Conservation (phyloP, 2,797 vertebrate species). For the Liparis tanakae region DNA sequence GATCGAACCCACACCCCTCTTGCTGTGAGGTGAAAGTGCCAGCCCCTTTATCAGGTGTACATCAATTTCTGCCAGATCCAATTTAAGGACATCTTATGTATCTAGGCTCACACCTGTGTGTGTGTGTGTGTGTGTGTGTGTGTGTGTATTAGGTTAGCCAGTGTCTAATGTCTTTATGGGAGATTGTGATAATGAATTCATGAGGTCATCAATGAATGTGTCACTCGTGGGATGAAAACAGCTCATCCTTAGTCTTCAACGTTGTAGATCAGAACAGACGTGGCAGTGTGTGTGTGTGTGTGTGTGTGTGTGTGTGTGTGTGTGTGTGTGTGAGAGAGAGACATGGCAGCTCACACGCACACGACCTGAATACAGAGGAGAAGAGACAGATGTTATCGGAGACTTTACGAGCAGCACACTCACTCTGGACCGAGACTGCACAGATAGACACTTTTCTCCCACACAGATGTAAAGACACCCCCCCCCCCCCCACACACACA, state of each 20-base stretch:
- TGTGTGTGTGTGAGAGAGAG: conserved; percentile 20
- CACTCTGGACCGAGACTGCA: conserved; percentile 27
- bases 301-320: conserved; percentile 7
- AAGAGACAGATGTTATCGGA: conserved; percentile 47
- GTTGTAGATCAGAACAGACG: conserved; percentile 53
- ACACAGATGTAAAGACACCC: conserved; percentile 58
- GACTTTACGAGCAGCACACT: conserved; percentile 37
- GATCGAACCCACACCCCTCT: too few species aligned
- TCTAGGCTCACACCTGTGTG: conserved; percentile 55
- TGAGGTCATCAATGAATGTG: conserved; percentile 70
- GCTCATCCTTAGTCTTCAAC: conserved; percentile 49
- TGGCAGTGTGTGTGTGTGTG: conserved; percentile 23
- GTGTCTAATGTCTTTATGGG: conserved; percentile 37
- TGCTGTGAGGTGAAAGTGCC: too few species aligned
- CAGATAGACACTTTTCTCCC: conserved; percentile 47
- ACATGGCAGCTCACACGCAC: conserved; percentile 34
- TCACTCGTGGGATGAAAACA: conserved; percentile 54
- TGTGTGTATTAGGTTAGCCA: conserved; percentile 27
- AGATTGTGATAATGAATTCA: conserved; percentile 65
- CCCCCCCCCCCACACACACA: not conserved
- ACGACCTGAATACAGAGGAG: conserved; percentile 59
- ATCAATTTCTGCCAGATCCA: conserved; percentile 53
- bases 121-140: too few species aligned
- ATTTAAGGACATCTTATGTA: conserved; percentile 43
- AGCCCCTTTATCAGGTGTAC: conserved; percentile 5